Percentiles rank a stretch among this genome's conserved stretches.
Conservation (phyloP, 2,797 vertebrate genomes). For the Spinus olivaceus region DNA sequence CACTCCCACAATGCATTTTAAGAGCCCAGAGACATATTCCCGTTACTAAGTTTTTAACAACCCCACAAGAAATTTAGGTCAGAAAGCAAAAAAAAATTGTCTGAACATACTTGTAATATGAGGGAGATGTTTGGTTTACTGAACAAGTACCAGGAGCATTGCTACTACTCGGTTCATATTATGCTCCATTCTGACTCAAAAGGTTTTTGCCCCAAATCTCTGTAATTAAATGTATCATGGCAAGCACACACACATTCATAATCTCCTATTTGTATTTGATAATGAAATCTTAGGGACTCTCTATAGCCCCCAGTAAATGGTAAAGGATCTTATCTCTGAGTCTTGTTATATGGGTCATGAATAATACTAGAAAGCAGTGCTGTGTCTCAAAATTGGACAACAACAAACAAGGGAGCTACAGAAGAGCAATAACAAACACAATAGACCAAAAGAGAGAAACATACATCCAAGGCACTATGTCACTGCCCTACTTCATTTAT, state of each 20-base stretch:
- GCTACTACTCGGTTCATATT: background rate
- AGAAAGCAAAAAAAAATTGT: background rate
- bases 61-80: background rate
- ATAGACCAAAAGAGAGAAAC: constrained; percentile 43
- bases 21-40: background rate
- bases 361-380: constrained; percentile 26
- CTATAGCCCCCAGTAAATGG: background rate
- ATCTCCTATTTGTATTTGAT: background rate
- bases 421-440: constrained; percentile 33
- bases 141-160: background rate
- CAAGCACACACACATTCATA: background rate
- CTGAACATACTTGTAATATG: background rate
- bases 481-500: constrained; percentile 56
- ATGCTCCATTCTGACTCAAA: background rate
- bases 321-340: background rate
- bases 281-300: background rate
- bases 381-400: constrained; percentile 37
- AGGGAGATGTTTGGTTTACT: background rate
- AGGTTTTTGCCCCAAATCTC: background rate
- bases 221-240: background rate
- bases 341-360: constrained; percentile 41
- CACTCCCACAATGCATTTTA: background rate
- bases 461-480: constrained; percentile 36
- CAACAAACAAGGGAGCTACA: constrained; percentile 47
- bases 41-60: background rate